A percentile compares a stretch with the other conserved stretches of the same genome.
Evolutionary conservation across 1,140 invertebrate species (phyloP).

Genomic region (Listronotus oregonensis): DNA sequence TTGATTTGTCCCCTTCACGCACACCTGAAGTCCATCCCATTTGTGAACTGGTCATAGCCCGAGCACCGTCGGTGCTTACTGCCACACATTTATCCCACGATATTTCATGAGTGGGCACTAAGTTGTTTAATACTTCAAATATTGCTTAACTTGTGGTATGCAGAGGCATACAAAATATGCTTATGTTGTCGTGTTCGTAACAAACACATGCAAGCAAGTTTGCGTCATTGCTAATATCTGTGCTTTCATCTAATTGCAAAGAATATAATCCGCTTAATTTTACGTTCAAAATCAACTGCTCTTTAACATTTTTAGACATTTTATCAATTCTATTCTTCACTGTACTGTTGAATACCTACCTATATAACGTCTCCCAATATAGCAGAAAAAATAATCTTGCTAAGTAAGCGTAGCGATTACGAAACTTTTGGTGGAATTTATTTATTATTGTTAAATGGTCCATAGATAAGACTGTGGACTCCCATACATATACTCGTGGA

Average conservation of each 20-base stretch:
- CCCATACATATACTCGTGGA: background rate
- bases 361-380: too few species aligned
- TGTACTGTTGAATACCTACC: background rate
- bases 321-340: slow-evolving; percentile 21
- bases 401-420: too few species aligned
- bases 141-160: slow-evolving; percentile 2
- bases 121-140: slow-evolving; percentile 17
- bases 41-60: slow-evolving; percentile 20
- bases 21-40: slow-evolving; percentile 22
- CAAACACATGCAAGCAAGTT: too few species aligned
- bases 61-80: slow-evolving; percentile 19
- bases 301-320: slow-evolving; percentile 22
- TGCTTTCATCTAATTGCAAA: slow-evolving; percentile 22
- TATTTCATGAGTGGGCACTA: slow-evolving; percentile 4
- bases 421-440: too few species aligned
- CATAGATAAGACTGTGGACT: background rate
- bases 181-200: slow-evolving; percentile 1
- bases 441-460: too few species aligned
- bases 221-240: slow-evolving; percentile 1
- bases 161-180: background rate
- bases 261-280: slow-evolving; percentile 17
- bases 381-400: too few species aligned
- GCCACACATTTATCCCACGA: slow-evolving; percentile 20
- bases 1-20: slow-evolving; percentile 25
- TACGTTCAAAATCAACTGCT: slow-evolving; percentile 24